Evolutionary conservation across 2,797 vertebrate genomes (phyloP).

Genomic region (Phylloscopus collybita): DNA sequence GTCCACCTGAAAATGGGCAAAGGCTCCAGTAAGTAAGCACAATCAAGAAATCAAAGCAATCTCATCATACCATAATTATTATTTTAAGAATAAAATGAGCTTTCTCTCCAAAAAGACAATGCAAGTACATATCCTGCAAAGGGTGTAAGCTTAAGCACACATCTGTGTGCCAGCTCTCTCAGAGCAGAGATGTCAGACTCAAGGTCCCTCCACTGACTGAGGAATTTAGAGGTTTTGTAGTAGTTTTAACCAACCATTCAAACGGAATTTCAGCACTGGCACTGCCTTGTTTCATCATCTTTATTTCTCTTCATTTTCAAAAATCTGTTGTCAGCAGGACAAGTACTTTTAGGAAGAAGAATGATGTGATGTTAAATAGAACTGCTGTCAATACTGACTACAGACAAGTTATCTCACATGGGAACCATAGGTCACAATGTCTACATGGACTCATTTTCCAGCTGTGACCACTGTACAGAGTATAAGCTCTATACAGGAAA

Average conservation of each 20-base stretch:
- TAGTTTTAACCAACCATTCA: neutral
- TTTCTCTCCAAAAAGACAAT: neutral
- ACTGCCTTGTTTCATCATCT: neutral
- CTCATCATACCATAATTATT: neutral
- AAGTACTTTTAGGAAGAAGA: neutral
- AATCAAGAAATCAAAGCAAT: neutral
- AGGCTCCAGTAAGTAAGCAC: neutral
- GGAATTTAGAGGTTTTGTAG: neutral
- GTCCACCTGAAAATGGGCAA: constrained; percentile 82
- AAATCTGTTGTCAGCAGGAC: neutral
- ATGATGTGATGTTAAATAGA: neutral
- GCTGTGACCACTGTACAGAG: neutral
- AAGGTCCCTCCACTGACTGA: neutral
- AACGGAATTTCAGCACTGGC: neutral
- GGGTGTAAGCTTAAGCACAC: neutral
- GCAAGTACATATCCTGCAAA: accelerated
- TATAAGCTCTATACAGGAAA: neutral
- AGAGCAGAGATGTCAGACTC: neutral
- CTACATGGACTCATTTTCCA: neutral
- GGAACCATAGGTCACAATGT: neutral
- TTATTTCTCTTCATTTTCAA: neutral
- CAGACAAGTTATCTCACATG: neutral
- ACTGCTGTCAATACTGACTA: neutral
- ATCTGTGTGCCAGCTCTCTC: neutral
- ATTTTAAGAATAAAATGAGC: neutral